Evolutionary conservation across 2,113 vertebrate species (phyloP).

Genomic region (Aspidoscelis tigris): DNA sequence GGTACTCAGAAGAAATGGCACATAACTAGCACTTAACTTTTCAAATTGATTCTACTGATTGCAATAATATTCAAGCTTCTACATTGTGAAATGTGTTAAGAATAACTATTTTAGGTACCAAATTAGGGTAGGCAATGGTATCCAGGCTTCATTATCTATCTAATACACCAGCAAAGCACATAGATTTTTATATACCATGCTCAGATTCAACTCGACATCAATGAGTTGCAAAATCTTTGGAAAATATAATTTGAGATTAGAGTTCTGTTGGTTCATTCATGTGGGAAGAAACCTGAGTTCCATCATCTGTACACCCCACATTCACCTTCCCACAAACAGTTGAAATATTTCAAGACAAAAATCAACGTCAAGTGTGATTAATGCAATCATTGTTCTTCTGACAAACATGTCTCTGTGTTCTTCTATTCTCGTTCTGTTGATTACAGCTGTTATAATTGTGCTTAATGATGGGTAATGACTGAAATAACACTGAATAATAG

Average conservation of each 20-base stretch:
- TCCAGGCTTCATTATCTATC: not conserved
- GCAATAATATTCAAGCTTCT: not conserved
- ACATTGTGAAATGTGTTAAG: not conserved
- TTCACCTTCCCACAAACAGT: constrained; percentile 2
- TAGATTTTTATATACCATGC: not conserved
- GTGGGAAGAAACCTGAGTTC: not conserved
- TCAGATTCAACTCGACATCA: not conserved
- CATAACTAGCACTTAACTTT: not conserved
- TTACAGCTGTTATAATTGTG: not conserved
- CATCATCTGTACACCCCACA: constrained; percentile 9
- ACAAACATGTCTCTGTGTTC: not conserved
- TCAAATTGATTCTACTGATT: not conserved
- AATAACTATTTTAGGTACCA: constrained; percentile 1
- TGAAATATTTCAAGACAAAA: constrained; percentile 33
- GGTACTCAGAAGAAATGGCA: not conserved
- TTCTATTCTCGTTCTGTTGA: constrained; percentile 29
- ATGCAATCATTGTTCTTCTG: not conserved
- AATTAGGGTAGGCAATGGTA: not conserved
- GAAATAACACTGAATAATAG: not conserved
- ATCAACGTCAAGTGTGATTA: not conserved
- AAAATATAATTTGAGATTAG: not conserved
- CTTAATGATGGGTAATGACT: not conserved
- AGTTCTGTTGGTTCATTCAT: not conserved
- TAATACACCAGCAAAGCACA: not conserved
- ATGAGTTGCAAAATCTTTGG: constrained; percentile 16